Evolutionary conservation across 2,888 invertebrate species (phyloP).

Genomic region (Melinaea menophilus): DNA sequence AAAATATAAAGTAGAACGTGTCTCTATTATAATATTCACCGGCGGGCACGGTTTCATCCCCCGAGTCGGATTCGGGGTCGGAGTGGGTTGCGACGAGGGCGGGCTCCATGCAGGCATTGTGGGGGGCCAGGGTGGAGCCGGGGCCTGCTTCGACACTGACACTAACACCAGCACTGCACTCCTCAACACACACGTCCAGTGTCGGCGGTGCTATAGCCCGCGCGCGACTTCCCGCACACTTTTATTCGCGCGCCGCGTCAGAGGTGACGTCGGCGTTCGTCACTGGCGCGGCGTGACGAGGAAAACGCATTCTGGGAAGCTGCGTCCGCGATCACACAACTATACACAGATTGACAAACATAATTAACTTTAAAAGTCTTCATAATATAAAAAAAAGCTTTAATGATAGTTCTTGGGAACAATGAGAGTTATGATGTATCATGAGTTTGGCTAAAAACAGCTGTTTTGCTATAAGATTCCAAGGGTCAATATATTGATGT

Average conservation of each 20-base stretch:
- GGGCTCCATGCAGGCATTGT: conserved; percentile 70
- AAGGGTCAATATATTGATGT: not conserved
- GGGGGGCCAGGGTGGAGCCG: conserved; percentile 61
- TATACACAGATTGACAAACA: not conserved
- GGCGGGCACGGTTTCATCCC: conserved; percentile 73
- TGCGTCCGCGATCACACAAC: conserved; percentile 34
- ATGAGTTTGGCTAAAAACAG: too few relatives aligned
- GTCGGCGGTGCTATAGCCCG: conserved; percentile 53
- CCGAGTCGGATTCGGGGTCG: conserved; percentile 46
- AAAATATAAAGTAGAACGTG: too few relatives aligned
- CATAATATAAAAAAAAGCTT: too few relatives aligned
- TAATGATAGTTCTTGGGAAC: too few relatives aligned
- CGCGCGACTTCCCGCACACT: conserved; percentile 50
- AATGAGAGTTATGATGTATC: too few relatives aligned
- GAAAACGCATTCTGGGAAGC: conserved; percentile 75
- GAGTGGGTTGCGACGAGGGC: conserved; percentile 48
- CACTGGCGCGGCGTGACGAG: conserved; percentile 52
- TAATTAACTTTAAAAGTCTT: too few relatives aligned
- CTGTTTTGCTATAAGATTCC: not conserved
- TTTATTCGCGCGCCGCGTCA: conserved; percentile 62
- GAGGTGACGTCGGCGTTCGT: conserved; percentile 64
- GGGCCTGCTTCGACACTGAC: not conserved
- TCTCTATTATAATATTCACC: conserved; percentile 50
- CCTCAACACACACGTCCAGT: conserved; percentile 9
- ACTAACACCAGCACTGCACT: conserved; percentile 6